A percentile compares a stretch with the other conserved stretches of the same genome.
Evolutionary conservation across 2,113 vertebrate species (phyloP).

Genomic region (Alethe diademata): DNA sequence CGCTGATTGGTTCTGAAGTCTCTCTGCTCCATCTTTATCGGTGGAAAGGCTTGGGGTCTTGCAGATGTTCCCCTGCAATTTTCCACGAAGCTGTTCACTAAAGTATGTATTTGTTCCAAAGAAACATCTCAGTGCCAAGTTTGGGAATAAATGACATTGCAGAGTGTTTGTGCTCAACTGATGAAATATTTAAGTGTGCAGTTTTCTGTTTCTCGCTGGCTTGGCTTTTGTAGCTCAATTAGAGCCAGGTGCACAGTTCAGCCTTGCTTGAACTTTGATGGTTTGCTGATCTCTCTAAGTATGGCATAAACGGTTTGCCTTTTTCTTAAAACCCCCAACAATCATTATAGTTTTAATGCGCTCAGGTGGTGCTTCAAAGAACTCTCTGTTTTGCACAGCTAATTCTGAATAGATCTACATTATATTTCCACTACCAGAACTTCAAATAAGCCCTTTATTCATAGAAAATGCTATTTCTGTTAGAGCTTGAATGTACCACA

Average conservation of each 20-base stretch:
- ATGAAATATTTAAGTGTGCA: neutral
- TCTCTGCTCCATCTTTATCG: neutral
- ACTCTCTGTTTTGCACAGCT: neutral
- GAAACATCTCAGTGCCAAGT: neutral
- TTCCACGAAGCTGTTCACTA: neutral
- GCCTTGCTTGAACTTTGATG: constrained; percentile 12
- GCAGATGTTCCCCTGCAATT: neutral
- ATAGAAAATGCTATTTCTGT: neutral
- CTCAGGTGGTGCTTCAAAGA: constrained; percentile 39
- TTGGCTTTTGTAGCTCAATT: constrained; percentile 38
- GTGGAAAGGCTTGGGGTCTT: neutral
- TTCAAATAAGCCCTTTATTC: neutral
- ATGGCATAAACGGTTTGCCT: neutral
- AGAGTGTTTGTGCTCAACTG: neutral
- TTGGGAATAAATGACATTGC: constrained; percentile 18
- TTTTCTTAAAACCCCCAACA: neutral
- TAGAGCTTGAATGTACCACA: neutral
- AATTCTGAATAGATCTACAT: constrained; percentile 19
- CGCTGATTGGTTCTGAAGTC: neutral
- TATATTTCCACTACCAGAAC: neutral
- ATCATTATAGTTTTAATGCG: neutral
- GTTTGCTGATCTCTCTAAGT: constrained; percentile 29
- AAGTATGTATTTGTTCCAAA: neutral
- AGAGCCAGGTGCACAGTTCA: constrained; percentile 28
- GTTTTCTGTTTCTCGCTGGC: neutral